Conservation (phyloP, 2,888 invertebrate genomes). For the Andrena praecox region DNA sequence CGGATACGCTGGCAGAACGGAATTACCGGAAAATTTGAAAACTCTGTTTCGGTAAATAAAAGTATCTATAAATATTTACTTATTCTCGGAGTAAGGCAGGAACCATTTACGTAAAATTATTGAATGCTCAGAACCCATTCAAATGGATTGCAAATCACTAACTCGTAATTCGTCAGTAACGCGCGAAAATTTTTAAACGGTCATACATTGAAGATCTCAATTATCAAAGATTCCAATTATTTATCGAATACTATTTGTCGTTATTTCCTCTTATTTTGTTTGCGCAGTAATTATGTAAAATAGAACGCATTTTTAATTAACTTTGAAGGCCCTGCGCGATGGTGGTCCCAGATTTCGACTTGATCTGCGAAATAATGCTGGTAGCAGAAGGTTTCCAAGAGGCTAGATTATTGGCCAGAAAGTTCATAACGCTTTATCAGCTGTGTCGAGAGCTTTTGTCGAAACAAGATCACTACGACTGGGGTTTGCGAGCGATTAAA, state of each 20-base stretch:
- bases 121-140: not conserved
- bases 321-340: constrained; percentile 95
- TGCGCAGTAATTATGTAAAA: not conserved
- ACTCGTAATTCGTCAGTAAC: no score
- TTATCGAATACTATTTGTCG: no score
- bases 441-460: constrained; percentile 95
- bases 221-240: no score
- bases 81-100: no score
- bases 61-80: not conserved
- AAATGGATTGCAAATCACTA: not conserved
- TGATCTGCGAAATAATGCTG: constrained; percentile 98
- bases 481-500: constrained; percentile 98
- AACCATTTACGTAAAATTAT: no score
- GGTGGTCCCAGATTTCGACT: constrained; percentile 98
- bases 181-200: no score
- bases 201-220: no score
- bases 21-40: constrained; percentile 92
- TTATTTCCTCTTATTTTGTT: no score
- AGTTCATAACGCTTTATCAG: constrained; percentile 97
- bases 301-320: not conserved
- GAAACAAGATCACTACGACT: constrained; percentile 98
- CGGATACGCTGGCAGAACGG: constrained; percentile 96
- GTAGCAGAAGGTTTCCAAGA: constrained; percentile 98
- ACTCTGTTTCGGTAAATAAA: constrained; percentile 85
- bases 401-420: constrained; percentile 94